Conservation (phyloP, 2,797 vertebrate genomes). For the Tolypeutes matacus region DNA sequence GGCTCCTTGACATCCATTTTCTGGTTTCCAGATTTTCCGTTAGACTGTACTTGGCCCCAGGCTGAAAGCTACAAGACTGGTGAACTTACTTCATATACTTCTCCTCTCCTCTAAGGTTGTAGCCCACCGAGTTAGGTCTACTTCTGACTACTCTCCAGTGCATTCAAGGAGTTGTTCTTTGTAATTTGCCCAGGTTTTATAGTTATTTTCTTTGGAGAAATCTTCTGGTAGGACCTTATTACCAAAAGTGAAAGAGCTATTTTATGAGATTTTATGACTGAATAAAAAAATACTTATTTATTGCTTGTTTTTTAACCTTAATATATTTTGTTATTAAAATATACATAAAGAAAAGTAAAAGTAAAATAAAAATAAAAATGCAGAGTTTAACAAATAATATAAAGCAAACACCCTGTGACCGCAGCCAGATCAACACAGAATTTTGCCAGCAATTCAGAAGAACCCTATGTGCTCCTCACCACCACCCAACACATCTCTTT, state of each 20-base stretch:
- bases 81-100: not conserved
- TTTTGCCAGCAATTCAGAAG: not conserved
- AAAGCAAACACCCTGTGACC: not conserved
- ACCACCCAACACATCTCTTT: not conserved
- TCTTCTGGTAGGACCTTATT: not conserved
- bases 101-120: not conserved
- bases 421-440: not conserved
- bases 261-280: not conserved
- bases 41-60: not conserved
- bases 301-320: not conserved
- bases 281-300: not conserved
- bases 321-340: slow-evolving; percentile 1
- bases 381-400: slow-evolving; percentile 3
- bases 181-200: not conserved
- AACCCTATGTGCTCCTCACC: not conserved
- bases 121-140: not conserved
- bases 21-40: not conserved
- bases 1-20: not conserved
- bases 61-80: not conserved
- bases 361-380: not conserved
- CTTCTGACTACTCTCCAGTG: not conserved
- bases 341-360: slow-evolving; percentile 9
- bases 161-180: not conserved
- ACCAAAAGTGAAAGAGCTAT: slow-evolving; percentile 20
- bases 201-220: not conserved